Evolutionary conservation across 2,888 invertebrate species (phyloP).

Genomic region (Metallyticus violacea): DNA sequence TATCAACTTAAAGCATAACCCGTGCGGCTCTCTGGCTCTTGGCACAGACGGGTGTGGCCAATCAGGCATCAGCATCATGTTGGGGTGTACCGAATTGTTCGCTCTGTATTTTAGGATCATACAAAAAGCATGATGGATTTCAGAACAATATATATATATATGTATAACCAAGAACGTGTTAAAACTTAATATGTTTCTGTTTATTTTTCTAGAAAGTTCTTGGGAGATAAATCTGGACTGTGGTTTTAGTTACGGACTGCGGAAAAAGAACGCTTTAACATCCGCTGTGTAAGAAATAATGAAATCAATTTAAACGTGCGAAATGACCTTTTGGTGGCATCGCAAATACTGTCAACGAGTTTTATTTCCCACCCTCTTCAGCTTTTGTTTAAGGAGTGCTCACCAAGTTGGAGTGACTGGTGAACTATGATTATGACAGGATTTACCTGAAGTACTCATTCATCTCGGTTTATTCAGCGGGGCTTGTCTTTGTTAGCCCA

Average conservation of each 20-base stretch:
- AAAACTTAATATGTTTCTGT: no score
- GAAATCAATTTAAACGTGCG: neutral
- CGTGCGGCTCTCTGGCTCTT: no score
- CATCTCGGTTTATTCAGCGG: neutral
- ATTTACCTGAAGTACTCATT: neutral
- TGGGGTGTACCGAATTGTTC: no score
- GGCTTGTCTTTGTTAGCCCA: neutral
- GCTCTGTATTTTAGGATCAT: no score
- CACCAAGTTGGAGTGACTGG: neutral
- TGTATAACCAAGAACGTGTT: no score
- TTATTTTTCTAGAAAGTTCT: neutral
- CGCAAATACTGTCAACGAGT: neutral
- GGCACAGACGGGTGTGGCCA: no score
- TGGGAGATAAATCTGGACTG: neutral
- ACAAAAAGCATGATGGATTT: no score
- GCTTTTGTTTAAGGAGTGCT: neutral
- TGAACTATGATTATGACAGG: neutral
- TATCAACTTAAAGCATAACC: no score
- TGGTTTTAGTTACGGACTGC: neutral
- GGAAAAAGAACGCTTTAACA: neutral
- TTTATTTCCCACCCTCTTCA: neutral
- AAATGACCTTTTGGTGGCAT: neutral
- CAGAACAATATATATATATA: no score
- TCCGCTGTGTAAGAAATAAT: neutral
- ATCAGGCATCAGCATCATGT: no score